Conservation (phyloP, 1,140 invertebrate genomes). For the Heliconius eleuchia region DNA sequence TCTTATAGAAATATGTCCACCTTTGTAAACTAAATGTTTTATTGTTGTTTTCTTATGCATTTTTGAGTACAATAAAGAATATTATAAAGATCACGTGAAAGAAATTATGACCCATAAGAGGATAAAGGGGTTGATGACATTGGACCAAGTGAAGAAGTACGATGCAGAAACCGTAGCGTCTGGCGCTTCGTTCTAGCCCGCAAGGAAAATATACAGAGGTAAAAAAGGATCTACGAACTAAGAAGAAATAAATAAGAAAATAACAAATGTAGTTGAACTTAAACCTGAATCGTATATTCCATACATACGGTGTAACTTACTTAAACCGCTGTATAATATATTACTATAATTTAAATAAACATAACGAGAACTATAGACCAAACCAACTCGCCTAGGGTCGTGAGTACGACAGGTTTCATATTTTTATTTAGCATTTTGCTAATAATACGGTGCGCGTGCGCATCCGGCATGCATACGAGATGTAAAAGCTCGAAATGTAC, state of each 20-base stretch:
- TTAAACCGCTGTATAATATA: neutral
- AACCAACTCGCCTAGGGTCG: constrained; percentile 14
- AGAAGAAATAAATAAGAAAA: too few species aligned
- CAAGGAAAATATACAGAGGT: neutral
- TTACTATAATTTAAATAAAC: constrained; percentile 21
- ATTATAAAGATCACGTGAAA: too few species aligned
- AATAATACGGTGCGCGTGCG: constrained; percentile 30
- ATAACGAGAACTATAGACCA: constrained; percentile 12
- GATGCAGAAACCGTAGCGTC: too few species aligned
- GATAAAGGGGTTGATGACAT: too few species aligned
- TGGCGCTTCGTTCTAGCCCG: too few species aligned
- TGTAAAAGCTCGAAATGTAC: neutral
- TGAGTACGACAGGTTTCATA: constrained; percentile 19
- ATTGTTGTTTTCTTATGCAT: too few species aligned
- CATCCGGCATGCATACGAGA: constrained; percentile 21
- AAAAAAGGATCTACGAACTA: neutral
- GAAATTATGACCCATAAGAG: too few species aligned
- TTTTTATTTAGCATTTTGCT: constrained; percentile 33
- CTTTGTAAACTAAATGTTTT: too few species aligned
- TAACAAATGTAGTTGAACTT: too few species aligned
- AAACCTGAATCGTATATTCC: neutral
- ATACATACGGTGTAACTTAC: neutral
- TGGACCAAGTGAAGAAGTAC: too few species aligned
- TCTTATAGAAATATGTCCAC: too few species aligned
- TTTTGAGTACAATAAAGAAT: too few species aligned